Conservation (phyloP, 1,140 invertebrate species). For the Drosophila lini region DNA sequence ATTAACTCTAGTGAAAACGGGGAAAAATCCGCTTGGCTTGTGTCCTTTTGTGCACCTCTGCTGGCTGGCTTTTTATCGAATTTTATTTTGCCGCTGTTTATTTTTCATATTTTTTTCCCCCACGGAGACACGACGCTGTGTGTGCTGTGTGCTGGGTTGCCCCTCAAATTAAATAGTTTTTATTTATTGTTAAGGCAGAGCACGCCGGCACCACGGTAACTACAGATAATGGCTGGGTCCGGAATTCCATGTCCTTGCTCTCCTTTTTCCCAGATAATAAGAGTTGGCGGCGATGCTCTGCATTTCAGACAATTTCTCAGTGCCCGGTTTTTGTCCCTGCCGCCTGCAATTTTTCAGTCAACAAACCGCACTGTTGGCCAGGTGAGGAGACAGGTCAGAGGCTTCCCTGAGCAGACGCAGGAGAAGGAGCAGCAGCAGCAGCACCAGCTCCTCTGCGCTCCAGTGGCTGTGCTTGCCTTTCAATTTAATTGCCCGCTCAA, state of each 20-base stretch:
- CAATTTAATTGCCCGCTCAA: constrained; percentile 77
- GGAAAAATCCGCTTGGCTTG: constrained; percentile 21
- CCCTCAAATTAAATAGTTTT: constrained; percentile 81
- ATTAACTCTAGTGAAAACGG: constrained; percentile 61
- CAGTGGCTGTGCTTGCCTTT: constrained; percentile 50
- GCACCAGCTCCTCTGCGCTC: constrained; percentile 3
- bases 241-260: constrained; percentile 45
- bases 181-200: constrained; percentile 73
- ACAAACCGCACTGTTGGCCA: constrained; percentile 44
- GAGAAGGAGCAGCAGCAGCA: constrained; percentile 1
- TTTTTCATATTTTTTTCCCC: constrained; percentile 58
- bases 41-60: constrained; percentile 22
- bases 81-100: constrained; percentile 35
- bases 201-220: constrained; percentile 42
- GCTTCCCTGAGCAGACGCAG: constrained; percentile 2
- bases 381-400: constrained; percentile 15
- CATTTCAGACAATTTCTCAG: constrained; percentile 41
- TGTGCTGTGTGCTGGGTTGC: constrained; percentile 22
- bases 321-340: constrained; percentile 36
- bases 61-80: constrained; percentile 30
- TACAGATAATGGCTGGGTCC: constrained; percentile 62
- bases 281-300: constrained; percentile 23
- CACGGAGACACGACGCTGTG: constrained; percentile 14
- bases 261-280: constrained; percentile 25
- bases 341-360: constrained; percentile 53